Evolutionary conservation across 2,797 vertebrate species (phyloP).

Genomic region (Allobates femoralis): DNA sequence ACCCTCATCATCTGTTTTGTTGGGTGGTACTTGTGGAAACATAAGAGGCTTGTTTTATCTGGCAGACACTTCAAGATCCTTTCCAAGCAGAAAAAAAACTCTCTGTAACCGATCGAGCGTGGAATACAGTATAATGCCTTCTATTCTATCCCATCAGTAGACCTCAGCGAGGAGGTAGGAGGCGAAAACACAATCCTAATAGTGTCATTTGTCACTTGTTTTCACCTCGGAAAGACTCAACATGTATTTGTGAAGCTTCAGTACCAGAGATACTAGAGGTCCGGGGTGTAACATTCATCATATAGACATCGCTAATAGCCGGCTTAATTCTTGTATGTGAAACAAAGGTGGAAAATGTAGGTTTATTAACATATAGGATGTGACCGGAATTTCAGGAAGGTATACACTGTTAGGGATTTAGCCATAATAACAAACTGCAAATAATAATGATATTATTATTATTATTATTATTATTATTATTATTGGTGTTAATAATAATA

Average conservation of each 20-base stretch:
- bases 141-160: slow-evolving; percentile 14
- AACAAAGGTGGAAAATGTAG: background rate
- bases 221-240: slow-evolving; percentile 23
- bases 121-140: background rate
- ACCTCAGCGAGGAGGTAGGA: background rate
- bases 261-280: background rate
- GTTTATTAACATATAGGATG: slow-evolving; percentile 13
- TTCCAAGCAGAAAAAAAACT: background rate
- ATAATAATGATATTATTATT: too few relatives aligned
- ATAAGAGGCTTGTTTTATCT: slow-evolving; percentile 68
- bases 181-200: slow-evolving; percentile 20
- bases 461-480: too few relatives aligned
- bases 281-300: slow-evolving; percentile 13
- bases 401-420: too few relatives aligned
- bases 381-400: slow-evolving; percentile 7
- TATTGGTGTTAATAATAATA: too few relatives aligned
- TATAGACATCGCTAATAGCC: slow-evolving; percentile 14
- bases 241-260: slow-evolving; percentile 51
- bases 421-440: too few relatives aligned
- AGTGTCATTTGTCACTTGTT: slow-evolving; percentile 29
- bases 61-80: slow-evolving; percentile 59
- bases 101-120: background rate
- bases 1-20: slow-evolving; percentile 49
- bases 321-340: slow-evolving; percentile 14
- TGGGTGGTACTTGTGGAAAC: slow-evolving; percentile 61